Base-by-base conservation (phyloP, 2,888 invertebrate genomes). In the Gortyna flavago region DNA sequence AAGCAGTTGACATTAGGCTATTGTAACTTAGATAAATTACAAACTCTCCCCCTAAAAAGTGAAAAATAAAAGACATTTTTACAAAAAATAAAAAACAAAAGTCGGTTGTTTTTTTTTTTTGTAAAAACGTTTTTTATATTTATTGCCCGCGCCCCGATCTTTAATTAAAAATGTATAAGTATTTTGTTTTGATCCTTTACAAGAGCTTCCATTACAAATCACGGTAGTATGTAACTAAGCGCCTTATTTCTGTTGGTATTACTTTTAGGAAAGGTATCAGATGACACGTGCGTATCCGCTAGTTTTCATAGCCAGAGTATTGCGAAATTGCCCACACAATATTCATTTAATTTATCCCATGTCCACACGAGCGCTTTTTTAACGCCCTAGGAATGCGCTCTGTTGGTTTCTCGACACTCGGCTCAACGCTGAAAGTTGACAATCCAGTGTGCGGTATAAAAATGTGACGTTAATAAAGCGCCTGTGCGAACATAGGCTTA, bases 131-230 rank as follows among this genome's bases (percentile, higher is more conserved):
- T n/a, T n/a, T 67, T 38, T n/a, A 8, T n/a, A 16, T 72, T 32
- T 54, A 25, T 29, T 6, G 32, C 9, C 8, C 16, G 48, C n/a
- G 16, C 18, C 29, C 18, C 25, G 6, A 29, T 29, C 16, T 44
- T 44, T 25, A 68, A 16, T 32, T 32, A n/a, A n/a, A n/a, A 32
- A 29, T 8, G 1, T 44, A 32, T 16, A 8, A 32, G 32, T n/a
- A 54, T 54, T 32, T 54, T 21, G 54, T 54, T 32, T 44, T n/a
- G 32, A 32, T 32, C 41, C 7, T 48, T 64, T 61, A 38, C 25
- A 66, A 61, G 41, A 32, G 77, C 77, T 76, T 66, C 59, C 66
- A 66, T 61, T 51, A 61, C 38, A 66, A 48, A 57, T 41, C n/a
- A 29, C 29, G n/a, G 21, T 35, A n/a, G 32, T n/a, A 48, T n/a